phyloP scores from a whole-genome alignment of 1,140 invertebrate genomes.

The Zaprionus lachaisei region DNA sequence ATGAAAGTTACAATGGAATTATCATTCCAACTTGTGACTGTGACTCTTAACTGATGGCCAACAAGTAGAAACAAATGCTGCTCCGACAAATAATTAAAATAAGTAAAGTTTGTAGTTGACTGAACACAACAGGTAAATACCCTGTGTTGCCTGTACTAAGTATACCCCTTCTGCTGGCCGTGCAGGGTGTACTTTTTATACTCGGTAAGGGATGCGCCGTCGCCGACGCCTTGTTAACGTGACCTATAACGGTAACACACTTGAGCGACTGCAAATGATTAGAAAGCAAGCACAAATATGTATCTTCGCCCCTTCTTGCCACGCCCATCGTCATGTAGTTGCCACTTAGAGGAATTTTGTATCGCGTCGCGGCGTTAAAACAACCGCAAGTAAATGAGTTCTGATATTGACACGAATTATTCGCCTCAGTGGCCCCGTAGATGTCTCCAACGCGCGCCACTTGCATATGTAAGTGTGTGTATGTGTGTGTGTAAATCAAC shows the following conservation, averaged over 20 bases:
- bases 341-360: conserved; percentile 54
- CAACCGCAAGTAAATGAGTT: conserved; percentile 79
- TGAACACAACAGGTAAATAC: neutral
- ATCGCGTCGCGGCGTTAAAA: conserved; percentile 46
- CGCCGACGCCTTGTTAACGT: conserved; percentile 49
- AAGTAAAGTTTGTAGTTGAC: neutral
- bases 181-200: neutral
- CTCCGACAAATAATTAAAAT: conserved; percentile 67
- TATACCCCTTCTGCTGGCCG: neutral
- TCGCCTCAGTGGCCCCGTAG: conserved; percentile 62
- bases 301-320: neutral
- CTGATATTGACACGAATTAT: conserved; percentile 80
- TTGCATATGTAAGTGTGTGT: conserved; percentile 1
- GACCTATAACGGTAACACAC: conserved; percentile 64
- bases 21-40: conserved; percentile 42
- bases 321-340: conserved; percentile 36
- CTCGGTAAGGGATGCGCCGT: conserved; percentile 19
- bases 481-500: conserved; percentile 5
- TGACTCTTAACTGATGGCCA: conserved; percentile 73
- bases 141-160: neutral
- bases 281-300: conserved; percentile 25
- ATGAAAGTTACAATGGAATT: conserved; percentile 67
- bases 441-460: neutral
- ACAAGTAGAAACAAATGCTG: conserved; percentile 69
- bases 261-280: conserved; percentile 56